Conservation (phyloP, 2,888 invertebrate genomes). For the Ernsta delagoae region DNA sequence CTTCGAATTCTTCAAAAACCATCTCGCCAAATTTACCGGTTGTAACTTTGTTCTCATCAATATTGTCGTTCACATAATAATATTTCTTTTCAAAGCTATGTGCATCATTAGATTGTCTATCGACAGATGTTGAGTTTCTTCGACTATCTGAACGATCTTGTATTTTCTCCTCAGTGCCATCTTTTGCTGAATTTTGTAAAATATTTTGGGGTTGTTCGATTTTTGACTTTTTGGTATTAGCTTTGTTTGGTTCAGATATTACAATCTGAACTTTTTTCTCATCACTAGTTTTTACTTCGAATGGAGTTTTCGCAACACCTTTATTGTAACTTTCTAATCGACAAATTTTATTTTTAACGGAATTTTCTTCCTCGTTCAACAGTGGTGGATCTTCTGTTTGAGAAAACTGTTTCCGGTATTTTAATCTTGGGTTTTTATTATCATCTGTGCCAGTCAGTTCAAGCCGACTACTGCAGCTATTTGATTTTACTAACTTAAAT, state of each 20-base stretch:
- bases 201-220: slow-evolving; percentile 48
- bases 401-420: slow-evolving; percentile 66
- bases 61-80: slow-evolving; percentile 85
- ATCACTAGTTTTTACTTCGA: slow-evolving; percentile 67
- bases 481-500: slow-evolving; percentile 93
- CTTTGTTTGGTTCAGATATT: slow-evolving; percentile 48
- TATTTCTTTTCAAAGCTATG: slow-evolving; percentile 84
- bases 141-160: slow-evolving; percentile 50
- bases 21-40: slow-evolving; percentile 91
- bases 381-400: slow-evolving; percentile 75
- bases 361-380: slow-evolving; percentile 75
- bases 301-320: slow-evolving; percentile 75
- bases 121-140: slow-evolving; percentile 49
- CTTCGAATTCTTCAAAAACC: slow-evolving; percentile 93
- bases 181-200: slow-evolving; percentile 46
- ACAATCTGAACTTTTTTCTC: slow-evolving; percentile 52
- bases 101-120: slow-evolving; percentile 58
- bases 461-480: slow-evolving; percentile 93
- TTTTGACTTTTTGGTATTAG: slow-evolving; percentile 45
- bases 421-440: slow-evolving; percentile 74
- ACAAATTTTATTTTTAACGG: slow-evolving; percentile 81
- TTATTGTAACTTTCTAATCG: slow-evolving; percentile 80
- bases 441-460: slow-evolving; percentile 90
- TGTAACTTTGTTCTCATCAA: slow-evolving; percentile 81
- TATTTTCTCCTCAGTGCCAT: slow-evolving; percentile 44